Evolutionary conservation across 1,140 invertebrate species (phyloP), one percentile per base, ranked within the genome.

Genomic region (Drosophila virilis): DNA sequence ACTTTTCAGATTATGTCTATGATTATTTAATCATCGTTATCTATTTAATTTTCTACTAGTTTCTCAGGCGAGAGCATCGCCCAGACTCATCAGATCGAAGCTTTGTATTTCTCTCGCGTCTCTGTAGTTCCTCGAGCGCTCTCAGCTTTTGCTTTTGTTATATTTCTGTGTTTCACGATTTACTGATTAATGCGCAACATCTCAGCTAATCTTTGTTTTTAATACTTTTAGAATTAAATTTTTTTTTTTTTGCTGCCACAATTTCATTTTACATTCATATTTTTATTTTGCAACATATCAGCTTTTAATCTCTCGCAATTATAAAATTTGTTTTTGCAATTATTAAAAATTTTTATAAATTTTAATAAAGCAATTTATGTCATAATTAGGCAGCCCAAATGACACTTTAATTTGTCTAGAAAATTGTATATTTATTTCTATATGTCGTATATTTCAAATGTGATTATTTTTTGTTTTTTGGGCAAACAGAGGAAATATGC

Each of bases 1-100:
- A 40, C 32, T 58, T 66, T 51, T n/a, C 15, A 52, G 37, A 45
- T 66, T 51, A 45, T 22, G 38, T 38, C 37, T 22, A 50, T 35
- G 42, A 33, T 64, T 51, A 64, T 64, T 48, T 54, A 64, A 52
- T 9, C 33, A 8, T n/a, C 35, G 8, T 32, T 8, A 13, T 40
- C 42, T 40, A 38, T 17, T 17, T 52, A 48, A 13, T 32, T 17
- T 66, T 38, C 17, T 28, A 38, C 9, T 22, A 42, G 35, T 6
- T 45, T 13, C 5, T 43, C 40, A 13, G 15, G 8, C n/a, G 7
- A 9, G 6, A 15, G 32, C 2, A 7, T 9, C n/a, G 43, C 15
- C 45, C 22, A n/a, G 40, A 59, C 33, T 7, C 17, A 42, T 8
- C 8, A 51, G 55, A 9, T 35, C 15, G 15, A 8, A 28, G 10